Evolutionary conservation across 2,888 invertebrate genomes (phyloP), one percentile per base, ranked within the genome.

Genomic region (Zygogramma bicolorata): DNA sequence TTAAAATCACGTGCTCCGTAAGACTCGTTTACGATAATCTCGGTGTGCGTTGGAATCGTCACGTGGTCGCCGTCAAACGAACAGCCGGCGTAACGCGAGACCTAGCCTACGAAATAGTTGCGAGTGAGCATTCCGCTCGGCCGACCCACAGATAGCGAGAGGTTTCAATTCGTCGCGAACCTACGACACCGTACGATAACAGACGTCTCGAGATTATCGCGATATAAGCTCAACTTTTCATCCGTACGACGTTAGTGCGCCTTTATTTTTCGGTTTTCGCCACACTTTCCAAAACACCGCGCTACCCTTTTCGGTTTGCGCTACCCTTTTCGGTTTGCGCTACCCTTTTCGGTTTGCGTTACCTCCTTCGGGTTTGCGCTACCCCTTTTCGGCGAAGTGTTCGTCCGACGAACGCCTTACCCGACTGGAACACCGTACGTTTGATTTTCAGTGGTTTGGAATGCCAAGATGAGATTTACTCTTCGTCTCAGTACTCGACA

Each of bases 401-500:
- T 53, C 53, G 53, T 0, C 7, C 25, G n/a, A 1, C 53, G 27
- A 53, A 27, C 53, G 15, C 25, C 25, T 53, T 53, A 25, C 25
- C 53, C 25, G n/a, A 53, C 53, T 53, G 53, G 34, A 61, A 40
- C n/a, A n/a, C 20, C 20, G 22, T n/a, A 65, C n/a, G 15, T 68
- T 71, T 79, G 27, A 13, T 83, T 85, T 87, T 80, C 90, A 94
- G 94, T 90, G 93, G 92, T 86, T 90, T 94, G 88, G 94, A 94
- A 90, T 91, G 91, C 89, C 90, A 91, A 88, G 90, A 93, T 90
- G 93, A 94, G 88, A 91, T 94, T 84, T 93, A 93, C 86, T 93
- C 94, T 83, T 89, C 90, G 86, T 91, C 91, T 86, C 90, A 91
- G 85, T 85, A 89, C 82, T 86, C 83, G 46, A 81, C 83, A 69